Percentiles rank a stretch among this genome's conserved stretches.
phyloP scores from a whole-genome alignment of 1,140 invertebrate genomes.

The Leptonema lineaticorne region DNA sequence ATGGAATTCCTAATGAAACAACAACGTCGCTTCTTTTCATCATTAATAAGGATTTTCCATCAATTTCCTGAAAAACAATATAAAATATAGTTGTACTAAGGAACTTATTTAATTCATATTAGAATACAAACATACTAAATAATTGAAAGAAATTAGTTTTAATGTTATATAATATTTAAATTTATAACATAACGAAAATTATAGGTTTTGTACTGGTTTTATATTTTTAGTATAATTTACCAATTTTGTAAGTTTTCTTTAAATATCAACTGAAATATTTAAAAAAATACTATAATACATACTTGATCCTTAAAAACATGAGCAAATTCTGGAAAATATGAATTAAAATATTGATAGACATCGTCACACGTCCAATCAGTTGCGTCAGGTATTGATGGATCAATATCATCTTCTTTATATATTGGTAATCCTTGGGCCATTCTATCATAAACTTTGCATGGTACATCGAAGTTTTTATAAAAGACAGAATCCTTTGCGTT shows the following conservation, averaged over 20 bases:
- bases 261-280: no score
- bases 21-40: constrained; percentile 80
- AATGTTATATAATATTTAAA: no score
- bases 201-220: no score
- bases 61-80: constrained; percentile 74
- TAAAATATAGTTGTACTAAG: no score
- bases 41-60: constrained; percentile 79
- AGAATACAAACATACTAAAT: no score
- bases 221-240: no score
- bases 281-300: constrained; percentile 40
- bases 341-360: constrained; percentile 76
- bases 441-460: constrained; percentile 24
- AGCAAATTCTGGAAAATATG: constrained; percentile 73
- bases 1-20: constrained; percentile 71
- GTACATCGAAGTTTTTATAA: constrained; percentile 30
- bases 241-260: no score
- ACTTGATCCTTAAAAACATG: constrained; percentile 80
- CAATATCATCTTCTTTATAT: constrained; percentile 52
- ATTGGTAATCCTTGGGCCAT: constrained; percentile 30
- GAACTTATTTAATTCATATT: no score
- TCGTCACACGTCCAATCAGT: constrained; percentile 78
- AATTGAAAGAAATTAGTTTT: no score
- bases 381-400: constrained; percentile 74
- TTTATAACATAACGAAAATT: constrained; percentile 3
- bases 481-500: constrained; percentile 29